Evolutionary conservation across 2,113 vertebrate species (phyloP).

Genomic region (Phocoena phocoena): DNA sequence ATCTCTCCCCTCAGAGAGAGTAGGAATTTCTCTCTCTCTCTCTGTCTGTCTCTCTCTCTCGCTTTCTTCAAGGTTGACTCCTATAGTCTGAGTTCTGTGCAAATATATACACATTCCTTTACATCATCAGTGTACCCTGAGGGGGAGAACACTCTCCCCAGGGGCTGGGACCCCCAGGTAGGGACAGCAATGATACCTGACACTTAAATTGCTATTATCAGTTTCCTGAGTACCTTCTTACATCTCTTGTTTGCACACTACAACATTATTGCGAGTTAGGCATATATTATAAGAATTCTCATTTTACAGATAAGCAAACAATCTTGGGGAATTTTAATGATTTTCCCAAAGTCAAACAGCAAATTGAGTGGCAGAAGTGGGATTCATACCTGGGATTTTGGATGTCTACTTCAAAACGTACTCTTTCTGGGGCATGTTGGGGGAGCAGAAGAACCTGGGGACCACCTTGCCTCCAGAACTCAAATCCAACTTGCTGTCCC

Average conservation of each 20-base stretch:
- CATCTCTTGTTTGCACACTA: background rate
- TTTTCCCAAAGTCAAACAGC: background rate
- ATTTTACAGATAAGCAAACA: background rate
- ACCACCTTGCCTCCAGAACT: background rate
- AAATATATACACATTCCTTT: background rate
- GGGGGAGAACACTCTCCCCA: background rate
- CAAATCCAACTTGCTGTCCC: background rate
- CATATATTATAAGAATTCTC: slow-evolving; percentile 8
- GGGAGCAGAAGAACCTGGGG: background rate
- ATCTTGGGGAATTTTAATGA: background rate
- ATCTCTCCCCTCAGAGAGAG: background rate
- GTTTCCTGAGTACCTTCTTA: background rate
- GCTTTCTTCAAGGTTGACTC: background rate
- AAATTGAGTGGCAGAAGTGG: background rate
- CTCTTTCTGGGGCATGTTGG: background rate
- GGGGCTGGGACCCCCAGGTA: background rate
- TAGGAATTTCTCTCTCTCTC: background rate
- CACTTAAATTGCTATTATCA: background rate
- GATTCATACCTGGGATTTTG: background rate
- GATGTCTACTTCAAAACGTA: background rate
- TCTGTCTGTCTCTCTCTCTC: background rate
- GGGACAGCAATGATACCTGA: background rate
- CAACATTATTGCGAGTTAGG: background rate
- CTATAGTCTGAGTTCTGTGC: background rate
- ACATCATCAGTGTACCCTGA: background rate